A percentile compares a stretch with the other conserved stretches of the same genome.
phyloP scores from a whole-genome alignment of 1,140 invertebrate genomes.

The Drosophila nannoptera region DNA sequence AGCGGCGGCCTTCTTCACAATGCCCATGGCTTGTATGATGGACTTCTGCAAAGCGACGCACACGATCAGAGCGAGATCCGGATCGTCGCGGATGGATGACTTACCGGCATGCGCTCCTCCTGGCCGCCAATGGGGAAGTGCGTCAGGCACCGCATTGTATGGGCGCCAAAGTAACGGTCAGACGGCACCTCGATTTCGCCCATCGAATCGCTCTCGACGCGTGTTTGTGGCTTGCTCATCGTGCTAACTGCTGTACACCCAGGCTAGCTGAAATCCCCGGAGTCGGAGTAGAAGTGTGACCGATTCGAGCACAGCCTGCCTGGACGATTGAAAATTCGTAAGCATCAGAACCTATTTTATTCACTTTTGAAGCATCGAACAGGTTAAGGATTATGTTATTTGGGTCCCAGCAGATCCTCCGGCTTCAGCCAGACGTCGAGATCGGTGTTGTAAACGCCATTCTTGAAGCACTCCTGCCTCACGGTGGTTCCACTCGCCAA shows the following conservation, averaged over 20 bases:
- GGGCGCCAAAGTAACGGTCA: constrained; percentile 98
- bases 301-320: background rate
- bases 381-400: background rate
- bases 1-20: constrained; percentile 98
- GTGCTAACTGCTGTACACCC: background rate
- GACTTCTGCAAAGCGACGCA: constrained; percentile 83
- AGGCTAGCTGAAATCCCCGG: background rate
- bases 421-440: constrained; percentile 96
- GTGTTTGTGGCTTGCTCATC: constrained; percentile 18
- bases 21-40: constrained; percentile 96
- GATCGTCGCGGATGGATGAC: background rate
- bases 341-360: background rate
- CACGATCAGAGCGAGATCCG: background rate
- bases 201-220: constrained; percentile 93
- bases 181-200: constrained; percentile 94
- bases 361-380: background rate
- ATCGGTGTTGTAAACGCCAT: constrained; percentile 90
- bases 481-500: constrained; percentile 94
- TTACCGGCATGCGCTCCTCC: constrained; percentile 94
- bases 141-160: constrained; percentile 94
- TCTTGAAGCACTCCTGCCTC: constrained; percentile 92
- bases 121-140: constrained; percentile 99
- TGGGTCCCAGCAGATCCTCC: constrained; percentile 96
- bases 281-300: background rate
- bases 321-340: background rate